Percentiles rank a stretch among this genome's conserved stretches.
These are phyloP conservation scores for Myiotriccus ornatus DNA, from an alignment of 2,797 vertebrate genomes.

Conservation along the genomic window DNA sequence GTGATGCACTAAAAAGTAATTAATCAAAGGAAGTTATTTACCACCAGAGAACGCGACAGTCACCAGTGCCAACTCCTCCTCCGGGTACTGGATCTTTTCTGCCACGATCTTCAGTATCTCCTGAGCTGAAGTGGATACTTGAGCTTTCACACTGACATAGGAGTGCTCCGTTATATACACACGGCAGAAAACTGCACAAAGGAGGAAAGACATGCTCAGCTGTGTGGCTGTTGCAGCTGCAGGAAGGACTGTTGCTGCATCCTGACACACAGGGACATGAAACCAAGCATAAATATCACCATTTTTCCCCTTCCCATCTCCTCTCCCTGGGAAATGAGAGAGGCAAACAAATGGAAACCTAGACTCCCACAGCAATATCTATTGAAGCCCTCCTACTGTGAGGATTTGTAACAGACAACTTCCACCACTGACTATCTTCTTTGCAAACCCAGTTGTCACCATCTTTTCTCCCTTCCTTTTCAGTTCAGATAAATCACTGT, in stretches of 20 bases:
- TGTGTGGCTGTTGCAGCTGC: not conserved
- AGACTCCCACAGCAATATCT: not conserved
- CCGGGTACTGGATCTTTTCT: constrained; percentile 86
- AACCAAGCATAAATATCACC: not conserved
- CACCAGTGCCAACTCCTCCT: constrained; percentile 87
- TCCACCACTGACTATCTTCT: not conserved
- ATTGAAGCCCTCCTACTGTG: not conserved
- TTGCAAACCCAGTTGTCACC: not conserved
- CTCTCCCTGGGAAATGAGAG: not conserved
- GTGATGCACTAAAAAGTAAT: not conserved
- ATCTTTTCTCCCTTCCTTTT: not conserved
- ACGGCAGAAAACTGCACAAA: constrained; percentile 86
- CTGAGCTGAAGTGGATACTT: constrained; percentile 80
- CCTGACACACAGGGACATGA: not conserved
- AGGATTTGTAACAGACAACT: not conserved
- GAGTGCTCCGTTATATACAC: constrained; percentile 91
- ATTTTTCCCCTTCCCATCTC: not conserved
- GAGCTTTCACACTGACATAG: constrained; percentile 89
- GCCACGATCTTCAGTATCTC: constrained; percentile 88
- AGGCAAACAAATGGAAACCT: not conserved
- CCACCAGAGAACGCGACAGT: constrained; percentile 87
- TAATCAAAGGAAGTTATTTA: constrained; percentile 68
- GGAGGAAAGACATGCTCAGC: not conserved
- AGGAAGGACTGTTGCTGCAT: not conserved
- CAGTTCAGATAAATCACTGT: not conserved